A percentile compares a stretch with the other conserved stretches of the same genome.
Conservation (phyloP, 23 tunicate species). For the Botrylloides violaceus region DNA sequence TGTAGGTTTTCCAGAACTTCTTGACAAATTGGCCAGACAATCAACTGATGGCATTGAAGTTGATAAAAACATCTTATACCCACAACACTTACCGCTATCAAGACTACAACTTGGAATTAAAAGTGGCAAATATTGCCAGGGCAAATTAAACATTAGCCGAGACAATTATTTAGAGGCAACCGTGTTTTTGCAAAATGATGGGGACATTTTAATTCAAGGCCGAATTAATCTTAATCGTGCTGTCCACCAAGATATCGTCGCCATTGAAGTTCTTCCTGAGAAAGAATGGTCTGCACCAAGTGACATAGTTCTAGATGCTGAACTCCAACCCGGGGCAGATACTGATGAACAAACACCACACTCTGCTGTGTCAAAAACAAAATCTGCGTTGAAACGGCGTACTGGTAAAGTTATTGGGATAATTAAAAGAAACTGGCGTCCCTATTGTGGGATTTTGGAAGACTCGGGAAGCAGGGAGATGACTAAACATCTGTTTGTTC, state of each 20-base stretch:
- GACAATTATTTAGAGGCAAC: constrained; percentile 90
- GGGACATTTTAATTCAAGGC: constrained; percentile 90
- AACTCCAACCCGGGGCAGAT: constrained; percentile 99
- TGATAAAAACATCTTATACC: constrained; percentile 63
- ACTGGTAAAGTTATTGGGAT: constrained; percentile 94
- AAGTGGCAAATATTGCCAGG: constrained; percentile 61
- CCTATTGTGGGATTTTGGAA: constrained; percentile 96
- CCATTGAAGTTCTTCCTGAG: constrained; percentile 70
- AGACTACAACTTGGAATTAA: constrained; percentile 55
- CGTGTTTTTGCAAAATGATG: constrained; percentile 33
- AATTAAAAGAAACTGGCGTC: constrained; percentile 95
- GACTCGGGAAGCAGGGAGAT: constrained; percentile 58
- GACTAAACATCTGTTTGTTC: constrained; percentile 84
- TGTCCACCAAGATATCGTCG: constrained; percentile 90
- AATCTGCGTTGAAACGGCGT: not conserved
- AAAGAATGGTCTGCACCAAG: constrained; percentile 83
- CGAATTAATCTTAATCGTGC: constrained; percentile 82
- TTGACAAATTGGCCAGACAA: constrained; percentile 72
- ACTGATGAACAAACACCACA: constrained; percentile 26
- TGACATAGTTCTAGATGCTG: constrained; percentile 83
- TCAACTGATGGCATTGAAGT: constrained; percentile 68
- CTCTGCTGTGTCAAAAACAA: not conserved
- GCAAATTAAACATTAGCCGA: constrained; percentile 71
- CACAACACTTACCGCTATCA: constrained; percentile 66
- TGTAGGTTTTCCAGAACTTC: constrained; percentile 77